phyloP scores from a whole-genome alignment of 2,888 invertebrate genomes.

The Polymixis lichenea region DNA sequence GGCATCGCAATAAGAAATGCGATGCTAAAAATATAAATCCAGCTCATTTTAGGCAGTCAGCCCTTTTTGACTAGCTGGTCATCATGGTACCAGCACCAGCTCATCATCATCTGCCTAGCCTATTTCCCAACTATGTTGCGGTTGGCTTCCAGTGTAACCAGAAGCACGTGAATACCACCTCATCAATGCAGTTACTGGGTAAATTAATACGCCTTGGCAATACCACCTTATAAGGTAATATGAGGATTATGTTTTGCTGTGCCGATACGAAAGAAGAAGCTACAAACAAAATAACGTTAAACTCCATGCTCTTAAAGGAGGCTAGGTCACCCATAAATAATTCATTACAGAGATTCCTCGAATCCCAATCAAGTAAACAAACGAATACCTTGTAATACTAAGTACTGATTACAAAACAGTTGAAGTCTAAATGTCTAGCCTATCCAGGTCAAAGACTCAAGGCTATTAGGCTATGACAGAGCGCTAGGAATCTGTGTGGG shows the following conservation, averaged over 20 bases:
- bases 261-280: background rate
- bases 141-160: background rate
- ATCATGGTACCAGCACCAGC: background rate
- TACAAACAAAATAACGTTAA: background rate
- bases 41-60: background rate
- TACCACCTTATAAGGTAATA: background rate
- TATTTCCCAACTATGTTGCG: background rate
- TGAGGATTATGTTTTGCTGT: background rate
- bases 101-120: background rate
- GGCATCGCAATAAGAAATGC: background rate
- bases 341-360: slow-evolving; percentile 45
- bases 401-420: slow-evolving; percentile 54
- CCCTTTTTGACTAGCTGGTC: background rate
- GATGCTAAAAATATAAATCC: background rate
- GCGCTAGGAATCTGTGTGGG: slow-evolving; percentile 85
- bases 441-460: slow-evolving; percentile 83
- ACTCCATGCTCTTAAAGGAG: slow-evolving; percentile 16
- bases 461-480: slow-evolving; percentile 81
- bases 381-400: slow-evolving; percentile 49
- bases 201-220: background rate
- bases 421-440: slow-evolving; percentile 67
- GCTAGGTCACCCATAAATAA: slow-evolving; percentile 30
- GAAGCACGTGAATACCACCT: background rate
- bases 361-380: slow-evolving; percentile 52
- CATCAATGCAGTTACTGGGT: no score